These are phyloP conservation scores for Platygyra sinensis DNA, from an alignment of 64 coral and sea anemone species.

Conservation along the genomic window DNA sequence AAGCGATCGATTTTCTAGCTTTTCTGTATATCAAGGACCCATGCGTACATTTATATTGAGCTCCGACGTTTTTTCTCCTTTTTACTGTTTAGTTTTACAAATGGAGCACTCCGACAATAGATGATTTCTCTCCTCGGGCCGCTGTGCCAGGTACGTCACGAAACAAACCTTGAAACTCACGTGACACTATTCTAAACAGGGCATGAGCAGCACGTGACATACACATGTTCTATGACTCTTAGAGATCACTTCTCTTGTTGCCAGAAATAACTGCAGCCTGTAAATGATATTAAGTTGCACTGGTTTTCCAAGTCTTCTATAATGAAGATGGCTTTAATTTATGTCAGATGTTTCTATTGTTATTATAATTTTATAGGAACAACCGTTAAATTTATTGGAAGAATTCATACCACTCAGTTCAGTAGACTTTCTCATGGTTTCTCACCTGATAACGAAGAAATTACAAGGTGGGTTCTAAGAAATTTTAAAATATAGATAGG, in stretches of 20 bases:
- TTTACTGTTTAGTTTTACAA: slow-evolving; percentile 28
- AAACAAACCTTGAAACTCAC: neutral
- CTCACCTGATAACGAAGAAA: slow-evolving; percentile 31
- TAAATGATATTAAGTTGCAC: no score
- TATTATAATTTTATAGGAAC: neutral
- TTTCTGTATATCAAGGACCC: no score
- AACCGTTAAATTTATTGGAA: slow-evolving; percentile 32
- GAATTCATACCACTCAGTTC: slow-evolving; percentile 51
- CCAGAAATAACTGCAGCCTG: no score
- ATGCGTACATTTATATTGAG: no score
- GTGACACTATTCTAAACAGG: no score
- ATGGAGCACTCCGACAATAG: slow-evolving; percentile 25
- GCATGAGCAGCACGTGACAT: no score
- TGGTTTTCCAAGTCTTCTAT: no score
- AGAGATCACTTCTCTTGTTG: neutral
- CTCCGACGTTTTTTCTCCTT: neutral
- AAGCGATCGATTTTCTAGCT: no score
- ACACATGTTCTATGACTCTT: neutral
- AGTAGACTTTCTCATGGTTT: slow-evolving; percentile 46
- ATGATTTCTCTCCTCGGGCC: neutral
- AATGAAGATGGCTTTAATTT: no score
- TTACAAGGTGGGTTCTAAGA: slow-evolving; percentile 31
- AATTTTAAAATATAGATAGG: no score
- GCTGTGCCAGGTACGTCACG: neutral
- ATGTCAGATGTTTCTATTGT: neutral